These are phyloP conservation scores for Probaryconus sp. DNA, from an alignment of 1,140 invertebrate genomes.

Conservation along the genomic window DNA sequence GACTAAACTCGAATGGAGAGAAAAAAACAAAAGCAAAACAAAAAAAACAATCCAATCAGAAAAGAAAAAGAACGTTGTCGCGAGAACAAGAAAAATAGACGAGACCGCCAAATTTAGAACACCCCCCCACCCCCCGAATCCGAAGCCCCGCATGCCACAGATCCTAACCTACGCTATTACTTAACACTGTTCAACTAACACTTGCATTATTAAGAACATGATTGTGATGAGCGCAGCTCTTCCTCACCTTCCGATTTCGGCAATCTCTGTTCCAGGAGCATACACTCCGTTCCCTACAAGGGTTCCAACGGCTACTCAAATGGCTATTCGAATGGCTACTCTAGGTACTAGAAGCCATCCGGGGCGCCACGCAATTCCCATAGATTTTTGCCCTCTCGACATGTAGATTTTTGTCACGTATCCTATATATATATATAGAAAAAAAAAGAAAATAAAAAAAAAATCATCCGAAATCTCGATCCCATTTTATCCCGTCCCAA, in stretches of 20 bases:
- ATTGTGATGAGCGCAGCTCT: conserved; percentile 53
- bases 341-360: conserved; percentile 78
- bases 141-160: conserved; percentile 47
- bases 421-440: too few species aligned
- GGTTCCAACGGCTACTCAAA: conserved; percentile 79
- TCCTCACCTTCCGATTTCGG: conserved; percentile 76
- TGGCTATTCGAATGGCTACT: conserved; percentile 79
- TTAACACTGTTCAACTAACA: conserved; percentile 47
- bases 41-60: conserved; percentile 4
- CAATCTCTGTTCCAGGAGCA: conserved; percentile 79
- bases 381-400: conserved; percentile 43
- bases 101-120: conserved; percentile 45
- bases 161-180: conserved; percentile 34
- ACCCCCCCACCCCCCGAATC: too few species aligned
- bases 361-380: conserved; percentile 62
- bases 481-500: background rate
- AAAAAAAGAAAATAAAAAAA: too few species aligned
- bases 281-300: conserved; percentile 79
- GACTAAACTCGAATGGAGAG: too few species aligned
- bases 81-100: conserved; percentile 44
- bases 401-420: conserved; percentile 61
- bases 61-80: too few species aligned
- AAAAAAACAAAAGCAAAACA: conserved; percentile 8
- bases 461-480: conserved; percentile 1
- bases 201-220: conserved; percentile 44